Evolutionary conservation across 2,113 vertebrate species (phyloP).

Genomic region (Coptodon rendalli): DNA sequence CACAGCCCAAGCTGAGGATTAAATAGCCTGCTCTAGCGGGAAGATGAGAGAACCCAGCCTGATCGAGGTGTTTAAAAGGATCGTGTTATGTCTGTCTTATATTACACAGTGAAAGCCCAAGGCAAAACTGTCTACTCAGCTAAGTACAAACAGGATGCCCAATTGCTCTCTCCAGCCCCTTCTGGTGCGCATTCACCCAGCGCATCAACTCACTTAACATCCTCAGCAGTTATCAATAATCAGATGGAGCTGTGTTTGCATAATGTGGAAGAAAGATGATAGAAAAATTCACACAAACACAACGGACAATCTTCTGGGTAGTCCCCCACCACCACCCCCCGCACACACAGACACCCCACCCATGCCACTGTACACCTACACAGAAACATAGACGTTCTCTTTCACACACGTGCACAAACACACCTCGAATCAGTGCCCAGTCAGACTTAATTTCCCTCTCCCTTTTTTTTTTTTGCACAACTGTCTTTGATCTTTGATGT

Average conservation of each 20-base stretch:
- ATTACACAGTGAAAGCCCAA: conserved; percentile 60
- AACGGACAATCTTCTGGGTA: background rate
- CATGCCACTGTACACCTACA: background rate
- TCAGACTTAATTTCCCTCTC: conserved; percentile 43
- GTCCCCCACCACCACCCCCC: background rate
- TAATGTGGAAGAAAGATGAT: background rate
- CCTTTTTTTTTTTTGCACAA: conserved; percentile 24
- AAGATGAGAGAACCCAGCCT: conserved; percentile 53
- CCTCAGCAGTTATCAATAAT: background rate
- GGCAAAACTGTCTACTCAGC: conserved; percentile 52
- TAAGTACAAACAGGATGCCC: conserved; percentile 15
- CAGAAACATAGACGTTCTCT: background rate
- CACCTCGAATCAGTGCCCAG: conserved; percentile 51
- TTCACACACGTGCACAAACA: background rate
- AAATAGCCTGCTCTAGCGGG: conserved; percentile 57
- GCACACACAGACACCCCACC: background rate
- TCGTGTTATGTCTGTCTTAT: conserved; percentile 69
- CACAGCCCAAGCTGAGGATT: conserved; percentile 63
- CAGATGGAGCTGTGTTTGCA: background rate
- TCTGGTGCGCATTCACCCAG: background rate
- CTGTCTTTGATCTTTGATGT: conserved; percentile 68
- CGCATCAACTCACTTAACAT: conserved; percentile 18
- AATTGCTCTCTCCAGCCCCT: background rate
- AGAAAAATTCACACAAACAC: background rate
- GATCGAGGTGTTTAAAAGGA: conserved; percentile 64